A percentile compares a stretch with the other conserved stretches of the same genome.
These are phyloP conservation scores for Eulacestoma nigropectus DNA, from an alignment of 2,113 vertebrate genomes.

Conservation along the genomic window DNA sequence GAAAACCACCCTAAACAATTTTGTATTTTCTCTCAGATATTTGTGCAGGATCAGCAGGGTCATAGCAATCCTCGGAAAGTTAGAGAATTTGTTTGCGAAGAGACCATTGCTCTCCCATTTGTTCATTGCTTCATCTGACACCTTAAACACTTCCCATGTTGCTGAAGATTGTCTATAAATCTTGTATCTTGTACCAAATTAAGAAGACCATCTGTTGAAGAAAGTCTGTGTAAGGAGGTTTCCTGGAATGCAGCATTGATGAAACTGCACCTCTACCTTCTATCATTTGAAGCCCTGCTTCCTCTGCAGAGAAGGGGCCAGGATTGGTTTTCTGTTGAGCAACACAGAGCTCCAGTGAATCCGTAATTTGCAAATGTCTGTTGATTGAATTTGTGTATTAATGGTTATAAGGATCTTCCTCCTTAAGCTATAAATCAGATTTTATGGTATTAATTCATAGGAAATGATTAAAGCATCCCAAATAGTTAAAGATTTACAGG, in stretches of 20 bases:
- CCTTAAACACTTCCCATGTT: neutral
- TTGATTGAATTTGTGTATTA: conserved; percentile 61
- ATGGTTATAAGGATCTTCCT: conserved; percentile 53
- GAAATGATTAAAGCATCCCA: conserved; percentile 40
- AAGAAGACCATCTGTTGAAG: conserved; percentile 32
- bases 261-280: neutral
- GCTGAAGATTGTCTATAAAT: conserved; percentile 6
- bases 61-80: neutral
- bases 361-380: conserved; percentile 35
- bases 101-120: neutral
- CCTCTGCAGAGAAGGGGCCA: neutral
- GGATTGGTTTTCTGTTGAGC: neutral
- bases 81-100: neutral
- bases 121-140: conserved; percentile 9
- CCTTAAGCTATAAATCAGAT: conserved; percentile 36
- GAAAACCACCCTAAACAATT: neutral
- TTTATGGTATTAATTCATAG: conserved; percentile 56
- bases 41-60: neutral
- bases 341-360: neutral
- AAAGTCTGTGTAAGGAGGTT: neutral
- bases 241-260: neutral
- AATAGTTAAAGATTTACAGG: conserved; percentile 56
- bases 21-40: neutral
- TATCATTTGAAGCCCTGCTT: neutral
- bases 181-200: conserved; percentile 4